Evolutionary conservation across 2,797 vertebrate species (phyloP), one percentile per base, ranked within the genome.

Genomic region (Coregonus sp.): DNA sequence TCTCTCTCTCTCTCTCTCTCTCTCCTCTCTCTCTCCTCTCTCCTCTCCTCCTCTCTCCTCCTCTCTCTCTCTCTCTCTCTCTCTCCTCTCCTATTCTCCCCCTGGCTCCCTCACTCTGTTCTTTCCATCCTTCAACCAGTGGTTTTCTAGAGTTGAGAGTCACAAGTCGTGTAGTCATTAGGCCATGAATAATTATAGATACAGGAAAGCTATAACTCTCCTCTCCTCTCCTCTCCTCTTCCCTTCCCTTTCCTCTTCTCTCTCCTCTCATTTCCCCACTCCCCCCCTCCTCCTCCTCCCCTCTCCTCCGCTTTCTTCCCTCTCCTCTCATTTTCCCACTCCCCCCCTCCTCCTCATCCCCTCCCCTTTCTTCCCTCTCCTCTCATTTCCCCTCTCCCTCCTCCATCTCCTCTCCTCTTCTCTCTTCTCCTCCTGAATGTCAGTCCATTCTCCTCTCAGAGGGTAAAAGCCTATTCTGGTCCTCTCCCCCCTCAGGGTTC

Each of bases 161-260:
- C 70, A 75, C 72, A 78, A 82, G 76, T 79, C 72, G 61, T 37
- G 40, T 74, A 75, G 25, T 80, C 77, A 81, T 75, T 79, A 67
- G 74, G 72, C 76, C 70, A 67, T 75, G 76, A 82, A 56, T 78
- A 84, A 78, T 47, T 47, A 0, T 70, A 2, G 78, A 80, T 78
- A 77, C 71, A 63, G 37, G 80, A 78, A 40, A 74, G 56, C 76
- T 78, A 29, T 75, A 76, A 73, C 56, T 74, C 50, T 50, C 35
- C 35, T 37, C 35, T 37, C 35, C 63, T 71, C 52, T 75, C 73
- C 35, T 37, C 35, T 4, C 4, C 35, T 37, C 35, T 5, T 5
- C 35, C 5, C 35, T 37, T 4, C 25, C 35, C 35, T 37, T 4
- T 4, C 4, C 35, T 37, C 35, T 5, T 5, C 35, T 35, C 4